phyloP scores from a whole-genome alignment of 2,797 vertebrate species.

The Synaphobranchus kaupii region DNA sequence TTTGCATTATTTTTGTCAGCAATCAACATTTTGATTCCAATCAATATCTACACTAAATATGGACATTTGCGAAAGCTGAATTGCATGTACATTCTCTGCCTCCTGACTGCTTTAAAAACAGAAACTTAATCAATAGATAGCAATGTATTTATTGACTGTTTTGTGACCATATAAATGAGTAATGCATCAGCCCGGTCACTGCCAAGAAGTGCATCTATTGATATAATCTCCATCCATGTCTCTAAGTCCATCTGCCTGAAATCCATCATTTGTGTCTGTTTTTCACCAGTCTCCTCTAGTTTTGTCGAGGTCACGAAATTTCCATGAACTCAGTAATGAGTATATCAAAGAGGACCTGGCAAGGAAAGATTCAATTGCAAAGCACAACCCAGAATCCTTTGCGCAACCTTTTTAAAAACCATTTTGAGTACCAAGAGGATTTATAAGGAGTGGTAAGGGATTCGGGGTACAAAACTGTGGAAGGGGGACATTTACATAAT shows the following conservation, averaged over 20 bases:
- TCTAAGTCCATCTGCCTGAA: conserved; percentile 52
- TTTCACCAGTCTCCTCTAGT: conserved; percentile 47
- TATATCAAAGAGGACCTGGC: neutral
- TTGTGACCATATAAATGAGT: conserved; percentile 40
- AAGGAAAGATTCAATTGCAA: neutral
- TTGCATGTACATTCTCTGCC: neutral
- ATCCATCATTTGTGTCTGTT: neutral
- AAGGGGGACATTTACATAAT: too few relatives aligned
- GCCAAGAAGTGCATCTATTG: conserved; percentile 65
- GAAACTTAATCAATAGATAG: neutral
- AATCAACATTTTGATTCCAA: too few relatives aligned
- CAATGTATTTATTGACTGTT: neutral
- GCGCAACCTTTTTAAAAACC: too few relatives aligned
- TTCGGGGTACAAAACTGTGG: too few relatives aligned
- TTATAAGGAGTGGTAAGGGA: too few relatives aligned
- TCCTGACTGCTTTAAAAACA: neutral
- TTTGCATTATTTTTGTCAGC: too few relatives aligned
- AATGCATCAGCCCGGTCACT: conserved; percentile 64
- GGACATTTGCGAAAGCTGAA: neutral
- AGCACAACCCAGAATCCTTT: neutral
- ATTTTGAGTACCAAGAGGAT: too few relatives aligned
- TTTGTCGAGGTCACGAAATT: conserved; percentile 3
- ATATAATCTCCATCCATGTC: conserved; percentile 60
- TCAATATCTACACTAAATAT: too few relatives aligned
- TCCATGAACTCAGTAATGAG: neutral